Evolutionary conservation across 1,140 invertebrate species (phyloP).

Genomic region (Wasmannia auropunctata): DNA sequence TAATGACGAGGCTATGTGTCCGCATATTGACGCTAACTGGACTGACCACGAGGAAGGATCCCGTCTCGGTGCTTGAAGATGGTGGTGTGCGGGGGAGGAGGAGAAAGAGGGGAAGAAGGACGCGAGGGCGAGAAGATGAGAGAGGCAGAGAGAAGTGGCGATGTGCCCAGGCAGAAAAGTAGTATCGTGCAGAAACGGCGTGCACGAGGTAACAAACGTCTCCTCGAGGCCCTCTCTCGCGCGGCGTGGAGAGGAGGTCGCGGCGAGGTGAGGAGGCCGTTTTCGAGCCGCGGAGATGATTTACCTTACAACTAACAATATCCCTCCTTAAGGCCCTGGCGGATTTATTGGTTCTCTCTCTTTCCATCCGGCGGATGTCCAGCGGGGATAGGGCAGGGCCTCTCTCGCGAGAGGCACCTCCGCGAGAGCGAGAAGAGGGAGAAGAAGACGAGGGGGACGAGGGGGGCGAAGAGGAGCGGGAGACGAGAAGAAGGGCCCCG

Average conservation of each 20-base stretch:
- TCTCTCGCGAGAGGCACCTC: slow-evolving; percentile 46
- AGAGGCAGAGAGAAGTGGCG: slow-evolving; percentile 66
- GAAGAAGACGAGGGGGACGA: too few relatives aligned
- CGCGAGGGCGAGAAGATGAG: slow-evolving; percentile 9
- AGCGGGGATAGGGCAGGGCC: slow-evolving; percentile 41
- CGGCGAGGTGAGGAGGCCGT: slow-evolving; percentile 76
- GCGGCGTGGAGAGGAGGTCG: slow-evolving; percentile 48
- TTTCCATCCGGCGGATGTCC: slow-evolving; percentile 66
- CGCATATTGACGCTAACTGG: slow-evolving; percentile 79
- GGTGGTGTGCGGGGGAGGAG: slow-evolving; percentile 5
- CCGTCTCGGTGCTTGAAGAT: slow-evolving; percentile 51
- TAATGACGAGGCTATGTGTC: slow-evolving; percentile 81
- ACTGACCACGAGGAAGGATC: slow-evolving; percentile 67
- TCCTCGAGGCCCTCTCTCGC: slow-evolving; percentile 71
- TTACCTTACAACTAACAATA: slow-evolving; percentile 85
- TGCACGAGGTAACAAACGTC: slow-evolving; percentile 76
- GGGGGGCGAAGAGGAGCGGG: neutral
- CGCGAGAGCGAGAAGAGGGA: slow-evolving; percentile 14
- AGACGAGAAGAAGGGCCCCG: slow-evolving; percentile 73
- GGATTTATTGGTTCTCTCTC: slow-evolving; percentile 84
- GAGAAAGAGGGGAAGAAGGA: too few relatives aligned
- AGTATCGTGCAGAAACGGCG: slow-evolving; percentile 48
- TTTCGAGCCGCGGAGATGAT: slow-evolving; percentile 82
- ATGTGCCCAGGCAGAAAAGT: slow-evolving; percentile 54
- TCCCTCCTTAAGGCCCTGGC: slow-evolving; percentile 81